Base-by-base conservation (phyloP, 2,797 vertebrate species). In the Staurois parvus region DNA sequence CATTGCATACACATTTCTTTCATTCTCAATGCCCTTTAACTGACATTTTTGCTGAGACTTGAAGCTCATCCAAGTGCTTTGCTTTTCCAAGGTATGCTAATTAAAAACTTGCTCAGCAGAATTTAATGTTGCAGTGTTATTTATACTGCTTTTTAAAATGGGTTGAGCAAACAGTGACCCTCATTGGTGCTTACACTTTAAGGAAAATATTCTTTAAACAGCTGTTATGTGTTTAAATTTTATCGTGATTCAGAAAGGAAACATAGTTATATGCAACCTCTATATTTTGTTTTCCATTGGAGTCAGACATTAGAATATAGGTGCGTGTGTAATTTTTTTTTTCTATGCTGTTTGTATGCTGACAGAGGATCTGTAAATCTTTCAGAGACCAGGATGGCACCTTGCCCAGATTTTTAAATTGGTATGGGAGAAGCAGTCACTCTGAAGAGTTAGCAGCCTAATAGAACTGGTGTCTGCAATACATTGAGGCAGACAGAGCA, bases 21-120 rank as follows among this genome's bases (percentile, higher is more conserved):
- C 76, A 83, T 83, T 83, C 56, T 62, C 59, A 10, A 21, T 87
- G 81, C 85, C 85, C 85, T 87, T 87, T 87, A 83, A 81, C 69
- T 87, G 85, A 87, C 85, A 87, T 87, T 87, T 87, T 87, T 87
- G 81, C 85, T 87, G 85, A 87, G 85, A 59, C 76, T 87, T 87
- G 76, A 87, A 84, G 81, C 85, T 79, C 70, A 75, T 87, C 81
- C 81, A 83, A 87, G 81, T 75, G 70, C 76, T 84, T 87, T 87
- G 85, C 81, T 87, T 83, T 84, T 87, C 70, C 76, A 84, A 84
- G 85, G 81, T 87, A 87, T 87, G 85, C 81, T 83, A 87, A 87
- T 87, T 79, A 87, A 87, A 87, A 83, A 67, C 76, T 87, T 83
- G 81, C 42, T 87, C 85, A 87, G 85, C 85, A 84, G 76, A 87